A percentile compares a stretch with the other conserved stretches of the same genome.
Evolutionary conservation across 2,797 vertebrate species (phyloP).

Genomic region (Sandelia bainsii): DNA sequence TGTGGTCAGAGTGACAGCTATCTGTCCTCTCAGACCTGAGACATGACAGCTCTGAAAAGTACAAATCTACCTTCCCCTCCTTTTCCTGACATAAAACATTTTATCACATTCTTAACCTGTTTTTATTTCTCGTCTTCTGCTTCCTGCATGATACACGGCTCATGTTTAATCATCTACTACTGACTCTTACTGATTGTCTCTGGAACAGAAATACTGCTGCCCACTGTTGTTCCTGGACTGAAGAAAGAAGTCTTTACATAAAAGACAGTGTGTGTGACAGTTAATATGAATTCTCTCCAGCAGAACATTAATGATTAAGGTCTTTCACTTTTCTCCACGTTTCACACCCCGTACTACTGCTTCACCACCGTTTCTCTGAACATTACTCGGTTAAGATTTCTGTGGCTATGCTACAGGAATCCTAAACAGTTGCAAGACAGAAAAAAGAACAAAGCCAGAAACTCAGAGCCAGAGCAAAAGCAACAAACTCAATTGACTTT

Average conservation of each 20-base stretch:
- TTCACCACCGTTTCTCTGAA: conserved; percentile 11
- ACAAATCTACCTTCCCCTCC: neutral
- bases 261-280: neutral
- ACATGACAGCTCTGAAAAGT: neutral
- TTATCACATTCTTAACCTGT: neutral
- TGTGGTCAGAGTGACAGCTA: conserved; percentile 7
- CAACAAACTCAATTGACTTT: too few relatives aligned
- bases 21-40: neutral
- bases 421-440: too few relatives aligned
- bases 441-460: too few relatives aligned
- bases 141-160: neutral
- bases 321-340: conserved; percentile 17
- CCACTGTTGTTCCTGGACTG: conserved; percentile 4
- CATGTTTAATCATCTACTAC: conserved; percentile 3
- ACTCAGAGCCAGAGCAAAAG: too few relatives aligned
- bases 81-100: neutral
- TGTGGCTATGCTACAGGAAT: neutral
- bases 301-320: neutral
- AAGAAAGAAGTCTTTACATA: neutral
- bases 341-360: conserved; percentile 12
- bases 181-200: neutral
- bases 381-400: neutral
- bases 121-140: conserved; percentile 3
- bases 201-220: conserved; percentile 25
- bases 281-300: neutral